A percentile compares a stretch with the other conserved stretches of the same genome.
Conservation (phyloP, 1,140 invertebrate species). For the Neodiprion fabricii region DNA sequence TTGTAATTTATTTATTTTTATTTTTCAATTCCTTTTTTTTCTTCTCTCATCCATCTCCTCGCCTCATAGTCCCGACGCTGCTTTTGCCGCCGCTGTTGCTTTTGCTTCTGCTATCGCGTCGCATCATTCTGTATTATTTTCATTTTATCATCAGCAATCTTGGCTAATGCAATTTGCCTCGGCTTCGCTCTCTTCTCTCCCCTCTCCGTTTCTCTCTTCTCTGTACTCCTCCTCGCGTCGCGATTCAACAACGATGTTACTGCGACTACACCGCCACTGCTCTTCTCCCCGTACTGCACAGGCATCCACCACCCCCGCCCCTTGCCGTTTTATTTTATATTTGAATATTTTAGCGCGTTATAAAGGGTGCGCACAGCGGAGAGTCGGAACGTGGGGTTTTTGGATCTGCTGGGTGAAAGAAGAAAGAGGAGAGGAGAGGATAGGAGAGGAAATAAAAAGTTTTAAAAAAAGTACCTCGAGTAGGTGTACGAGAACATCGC, state of each 20-base stretch:
- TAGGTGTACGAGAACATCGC: no score
- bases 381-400: no score
- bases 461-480: no score
- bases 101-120: constrained; percentile 35
- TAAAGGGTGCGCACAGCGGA: neutral
- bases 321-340: constrained; percentile 39
- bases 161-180: constrained; percentile 58
- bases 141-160: constrained; percentile 63
- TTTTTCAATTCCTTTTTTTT: constrained; percentile 11
- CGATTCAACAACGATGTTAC: neutral
- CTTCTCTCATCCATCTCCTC: constrained; percentile 24
- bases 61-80: constrained; percentile 28
- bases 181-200: constrained; percentile 30
- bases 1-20: constrained; percentile 24
- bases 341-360: constrained; percentile 40
- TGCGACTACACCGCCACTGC: neutral
- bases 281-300: neutral
- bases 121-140: constrained; percentile 62
- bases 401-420: no score
- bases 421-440: no score
- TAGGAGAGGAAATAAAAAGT: no score
- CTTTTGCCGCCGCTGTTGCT: constrained; percentile 16
- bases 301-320: constrained; percentile 9
- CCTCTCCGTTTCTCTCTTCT: neutral
- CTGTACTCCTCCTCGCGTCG: neutral